Evolutionary conservation across 2,888 invertebrate genomes (phyloP).

Genomic region (Onthophagus sagittarius): DNA sequence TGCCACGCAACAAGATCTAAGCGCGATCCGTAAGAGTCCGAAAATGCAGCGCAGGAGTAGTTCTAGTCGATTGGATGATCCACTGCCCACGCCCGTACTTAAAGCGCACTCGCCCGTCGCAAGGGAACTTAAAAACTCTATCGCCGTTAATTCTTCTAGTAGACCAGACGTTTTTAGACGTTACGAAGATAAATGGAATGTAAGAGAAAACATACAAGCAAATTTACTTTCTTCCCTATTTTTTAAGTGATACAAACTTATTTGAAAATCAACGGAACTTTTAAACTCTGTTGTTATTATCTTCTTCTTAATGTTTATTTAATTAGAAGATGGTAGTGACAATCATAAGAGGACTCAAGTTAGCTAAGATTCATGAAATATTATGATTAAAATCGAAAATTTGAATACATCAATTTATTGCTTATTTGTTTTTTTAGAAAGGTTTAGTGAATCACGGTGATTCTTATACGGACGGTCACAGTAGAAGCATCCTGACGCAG

Average conservation of each 20-base stretch:
- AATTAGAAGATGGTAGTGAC: not conserved
- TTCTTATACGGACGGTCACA: conserved; percentile 46
- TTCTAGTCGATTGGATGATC: conserved; percentile 54
- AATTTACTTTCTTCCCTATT: not conserved
- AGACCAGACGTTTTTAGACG: conserved; percentile 41
- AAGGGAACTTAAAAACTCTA: conserved; percentile 45
- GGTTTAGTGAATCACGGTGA: conserved; percentile 52
- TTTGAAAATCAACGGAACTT: not conserved
- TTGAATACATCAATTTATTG: conserved; percentile 7
- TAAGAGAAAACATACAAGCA: conserved; percentile 30
- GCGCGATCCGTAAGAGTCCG: conserved; percentile 48
- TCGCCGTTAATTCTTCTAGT: conserved; percentile 42
- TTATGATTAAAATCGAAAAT: conserved; percentile 2
- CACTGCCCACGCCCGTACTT: conserved; percentile 60
- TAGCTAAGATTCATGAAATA: too few relatives aligned
- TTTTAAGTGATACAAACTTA: too few relatives aligned
- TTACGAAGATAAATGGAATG: conserved; percentile 54
- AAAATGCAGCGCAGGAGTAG: conserved; percentile 53
- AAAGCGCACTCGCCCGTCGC: conserved; percentile 52
- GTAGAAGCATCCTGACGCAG: conserved; percentile 61
- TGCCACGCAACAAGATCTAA: conserved; percentile 55
- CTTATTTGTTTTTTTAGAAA: conserved; percentile 44
- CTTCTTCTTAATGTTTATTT: not conserved
- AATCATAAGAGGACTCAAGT: too few relatives aligned
- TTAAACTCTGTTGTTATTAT: not conserved